These are phyloP conservation scores for Macaca mulatta DNA, from an alignment of 2,113 vertebrate species.

Conservation along the genomic window DNA sequence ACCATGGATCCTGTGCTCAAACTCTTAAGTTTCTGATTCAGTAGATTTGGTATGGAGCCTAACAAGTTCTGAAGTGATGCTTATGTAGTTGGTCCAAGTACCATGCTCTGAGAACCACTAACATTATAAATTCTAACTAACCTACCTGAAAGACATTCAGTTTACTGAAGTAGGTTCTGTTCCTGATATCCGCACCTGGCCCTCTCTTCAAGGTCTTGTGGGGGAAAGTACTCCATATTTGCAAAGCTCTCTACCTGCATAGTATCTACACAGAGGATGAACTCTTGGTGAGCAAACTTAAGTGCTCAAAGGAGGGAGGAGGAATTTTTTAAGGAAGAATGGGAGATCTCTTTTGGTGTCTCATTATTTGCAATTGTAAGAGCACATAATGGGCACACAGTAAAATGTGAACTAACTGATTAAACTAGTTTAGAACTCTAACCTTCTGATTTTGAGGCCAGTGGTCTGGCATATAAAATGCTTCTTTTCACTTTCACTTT, in stretches of 20 bases:
- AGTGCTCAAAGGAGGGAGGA: background rate
- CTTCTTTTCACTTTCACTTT: constrained; percentile 21
- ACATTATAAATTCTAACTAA: constrained; percentile 6
- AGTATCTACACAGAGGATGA: background rate
- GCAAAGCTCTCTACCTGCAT: background rate
- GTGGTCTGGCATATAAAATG: background rate
- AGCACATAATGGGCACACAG: background rate
- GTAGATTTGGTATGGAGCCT: background rate
- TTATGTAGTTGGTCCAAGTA: background rate
- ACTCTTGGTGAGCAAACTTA: background rate
- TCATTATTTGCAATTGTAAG: background rate
- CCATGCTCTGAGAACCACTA: background rate
- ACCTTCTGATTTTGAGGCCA: constrained; percentile 22
- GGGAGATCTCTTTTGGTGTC: background rate
- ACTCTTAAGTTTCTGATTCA: constrained; percentile 5
- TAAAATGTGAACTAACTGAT: background rate
- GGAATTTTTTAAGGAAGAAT: background rate
- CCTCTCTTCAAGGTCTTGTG: background rate
- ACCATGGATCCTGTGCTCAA: background rate
- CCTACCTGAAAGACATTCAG: background rate
- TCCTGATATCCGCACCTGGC: background rate
- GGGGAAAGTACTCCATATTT: background rate
- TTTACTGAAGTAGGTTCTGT: background rate
- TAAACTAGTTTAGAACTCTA: background rate
- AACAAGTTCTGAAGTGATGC: background rate